phyloP scores from a whole-genome alignment of 2,888 invertebrate genomes.

The Dascillus cervinus region DNA sequence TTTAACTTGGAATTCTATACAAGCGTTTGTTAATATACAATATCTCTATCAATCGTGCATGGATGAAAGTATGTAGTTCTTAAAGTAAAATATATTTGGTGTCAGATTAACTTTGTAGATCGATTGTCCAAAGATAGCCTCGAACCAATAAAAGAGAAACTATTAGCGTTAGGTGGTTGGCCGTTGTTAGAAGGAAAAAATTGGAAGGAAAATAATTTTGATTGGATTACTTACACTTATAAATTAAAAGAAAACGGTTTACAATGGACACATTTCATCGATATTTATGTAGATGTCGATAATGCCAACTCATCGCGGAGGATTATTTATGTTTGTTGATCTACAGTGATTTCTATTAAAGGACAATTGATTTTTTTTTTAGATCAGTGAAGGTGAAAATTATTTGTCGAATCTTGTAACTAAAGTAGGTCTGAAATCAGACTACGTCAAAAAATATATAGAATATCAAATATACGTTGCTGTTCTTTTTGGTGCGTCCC shows the following conservation, averaged over 20 bases:
- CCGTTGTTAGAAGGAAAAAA: constrained; percentile 2
- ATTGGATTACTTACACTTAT: constrained; percentile 2
- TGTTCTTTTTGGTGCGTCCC: constrained; percentile 1
- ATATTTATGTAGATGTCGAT: constrained; percentile 2
- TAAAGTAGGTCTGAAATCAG: neutral
- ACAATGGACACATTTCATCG: constrained; percentile 2
- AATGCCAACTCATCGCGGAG: neutral
- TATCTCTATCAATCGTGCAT: constrained; percentile 3
- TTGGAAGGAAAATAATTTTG: constrained; percentile 1
- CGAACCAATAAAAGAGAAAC: neutral
- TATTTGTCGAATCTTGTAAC: constrained; percentile 1
- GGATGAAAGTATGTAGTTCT: constrained; percentile 1
- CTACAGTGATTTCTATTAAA: neutral
- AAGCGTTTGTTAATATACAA: constrained; percentile 1
- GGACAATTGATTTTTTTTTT: neutral
- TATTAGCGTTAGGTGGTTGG: constrained; percentile 1
- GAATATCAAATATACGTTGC: constrained; percentile 1
- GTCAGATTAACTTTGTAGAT: too few species aligned
- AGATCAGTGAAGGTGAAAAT: constrained; percentile 2
- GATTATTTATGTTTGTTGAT: constrained; percentile 4
- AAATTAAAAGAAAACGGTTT: constrained; percentile 1
- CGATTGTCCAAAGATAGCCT: neutral
- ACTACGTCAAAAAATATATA: neutral
- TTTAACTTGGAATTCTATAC: neutral
- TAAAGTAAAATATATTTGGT: too few species aligned